These are phyloP conservation scores for Zelleria hepariella DNA, from an alignment of 2,888 invertebrate species.

Conservation along the genomic window DNA sequence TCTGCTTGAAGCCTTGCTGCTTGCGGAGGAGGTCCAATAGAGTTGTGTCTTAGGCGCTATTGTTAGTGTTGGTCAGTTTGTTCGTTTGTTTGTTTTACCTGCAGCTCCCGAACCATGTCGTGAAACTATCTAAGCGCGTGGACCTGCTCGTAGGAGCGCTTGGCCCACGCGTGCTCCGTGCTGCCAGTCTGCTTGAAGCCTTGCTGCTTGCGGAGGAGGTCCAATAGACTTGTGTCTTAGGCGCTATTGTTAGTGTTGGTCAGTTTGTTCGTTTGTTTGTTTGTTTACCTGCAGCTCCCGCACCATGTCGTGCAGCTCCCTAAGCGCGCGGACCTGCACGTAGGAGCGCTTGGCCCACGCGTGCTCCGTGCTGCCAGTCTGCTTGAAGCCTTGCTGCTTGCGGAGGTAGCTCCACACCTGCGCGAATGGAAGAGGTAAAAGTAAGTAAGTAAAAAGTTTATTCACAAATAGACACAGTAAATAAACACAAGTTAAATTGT, in stretches of 20 bases:
- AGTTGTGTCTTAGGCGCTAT: too few species aligned
- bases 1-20: conserved; percentile 67
- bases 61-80: too few species aligned
- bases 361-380: conserved; percentile 51
- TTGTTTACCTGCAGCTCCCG: conserved; percentile 76
- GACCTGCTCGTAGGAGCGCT: conserved; percentile 77
- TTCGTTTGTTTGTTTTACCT: too few species aligned
- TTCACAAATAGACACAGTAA: too few species aligned
- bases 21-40: too few species aligned
- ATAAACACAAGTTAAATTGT: too few species aligned
- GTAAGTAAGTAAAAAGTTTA: background rate
- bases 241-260: too few species aligned
- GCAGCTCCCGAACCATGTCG: conserved; percentile 79
- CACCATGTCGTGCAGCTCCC: conserved; percentile 80
- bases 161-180: conserved; percentile 77
- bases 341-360: conserved; percentile 80
- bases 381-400: conserved; percentile 69
- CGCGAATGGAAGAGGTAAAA: background rate
- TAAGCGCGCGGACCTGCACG: conserved; percentile 79
- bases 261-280: too few species aligned
- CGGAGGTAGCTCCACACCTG: conserved; percentile 80
- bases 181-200: conserved; percentile 37
- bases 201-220: conserved; percentile 72
- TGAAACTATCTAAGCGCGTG: conserved; percentile 82
- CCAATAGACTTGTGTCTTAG: too few species aligned